Evolutionary conservation across 2,888 invertebrate species (phyloP), one percentile per base, ranked within the genome.

Genomic region (Orthosia cruda): DNA sequence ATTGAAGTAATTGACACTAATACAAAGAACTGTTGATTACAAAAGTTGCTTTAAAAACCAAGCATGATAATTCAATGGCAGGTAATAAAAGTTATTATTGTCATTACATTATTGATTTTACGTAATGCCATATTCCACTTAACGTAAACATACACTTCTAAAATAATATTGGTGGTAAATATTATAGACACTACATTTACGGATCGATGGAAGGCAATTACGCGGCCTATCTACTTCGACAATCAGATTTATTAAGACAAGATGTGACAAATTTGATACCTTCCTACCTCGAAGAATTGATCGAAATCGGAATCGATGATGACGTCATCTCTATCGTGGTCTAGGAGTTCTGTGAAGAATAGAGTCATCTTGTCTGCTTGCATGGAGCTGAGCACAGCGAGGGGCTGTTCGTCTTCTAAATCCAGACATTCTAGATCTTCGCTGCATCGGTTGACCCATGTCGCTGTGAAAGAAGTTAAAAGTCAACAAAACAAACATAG

Each of bases 181-280:
- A 57, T 61, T 23, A 40, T 20, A 16, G n/a, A 20, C 20, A 23
- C 26, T 15, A 26, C 20, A 69, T 54, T 68, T 45, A 49, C 9
- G 23, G 54, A 61, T 77, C 61, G 49, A 77, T 77, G 40, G 26
- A 63, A 50, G 20, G 26, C 63, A 65, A 65, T 66, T 50, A 67
- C 40, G 9, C 45, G 64, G 15, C 23, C 23, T 59, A 63, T 76
- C 62, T 49, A 79, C 55, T 40, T 65, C 47, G 20, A 52, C 32
- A 49, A 64, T 61, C 32, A 15, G 57, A 81, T 66, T 76, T 67
- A 58, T 81, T 66, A 74, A 55, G 50, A 65, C 59, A 82, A 55
- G 58, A 71, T 80, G 49, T 64, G 57, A 85, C 49, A 81, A 80
- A 26, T 26, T 26, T 26, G 26, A 26, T 26, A 26, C 26, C 26